Evolutionary conservation across 2,797 vertebrate genomes (phyloP), one percentile per base, ranked within the genome.

Genomic region (Margarornis squamiger): DNA sequence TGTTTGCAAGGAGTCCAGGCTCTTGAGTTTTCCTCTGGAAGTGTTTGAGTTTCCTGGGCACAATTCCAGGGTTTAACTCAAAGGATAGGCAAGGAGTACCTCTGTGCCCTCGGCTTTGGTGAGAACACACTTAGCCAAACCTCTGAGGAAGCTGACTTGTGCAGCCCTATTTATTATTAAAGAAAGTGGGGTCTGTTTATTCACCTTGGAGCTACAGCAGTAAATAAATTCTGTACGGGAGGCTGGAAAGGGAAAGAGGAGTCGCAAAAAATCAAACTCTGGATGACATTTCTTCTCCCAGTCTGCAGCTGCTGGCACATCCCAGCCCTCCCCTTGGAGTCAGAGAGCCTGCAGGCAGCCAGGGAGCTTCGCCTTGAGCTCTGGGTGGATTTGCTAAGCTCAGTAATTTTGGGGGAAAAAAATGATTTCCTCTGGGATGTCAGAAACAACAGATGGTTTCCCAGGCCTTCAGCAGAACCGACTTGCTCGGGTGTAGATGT

Each of bases 81-180:
- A 63, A 74, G 38, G 8, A 22, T 9, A 29, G 73, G 43, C 24
- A 89, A 92, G 65, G 9, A 38, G 51, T 58, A 55, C 74, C 83
- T 84, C 76, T 72, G 78, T 2, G 27, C 85, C 57, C 48, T 49
- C 26, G 22, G 68, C 80, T 92, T 46, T 52, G 77, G 58, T 18
- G 86, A 82, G 74, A 93, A 93, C 48, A 27, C 55, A 55, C 81
- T 92, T 90, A 93, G 61, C 76, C 61, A 93, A 61, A 54, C 73
- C 90, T 93, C 93, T 16, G 13, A 76, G 95, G 93, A 71, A 82
- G 75, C 92, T 91, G 93, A 49, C 83, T 89, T 74, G 57, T 72
- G 46, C 83, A 88, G 71, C 48, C 68, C 86, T 79, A 67, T 95
- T 92, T 86, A 88, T 96, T 95, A 94, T 52, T 94, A 92, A 89